Evolutionary conservation across 2,113 vertebrate species (phyloP).

Genomic region (Peromyscus californicus): DNA sequence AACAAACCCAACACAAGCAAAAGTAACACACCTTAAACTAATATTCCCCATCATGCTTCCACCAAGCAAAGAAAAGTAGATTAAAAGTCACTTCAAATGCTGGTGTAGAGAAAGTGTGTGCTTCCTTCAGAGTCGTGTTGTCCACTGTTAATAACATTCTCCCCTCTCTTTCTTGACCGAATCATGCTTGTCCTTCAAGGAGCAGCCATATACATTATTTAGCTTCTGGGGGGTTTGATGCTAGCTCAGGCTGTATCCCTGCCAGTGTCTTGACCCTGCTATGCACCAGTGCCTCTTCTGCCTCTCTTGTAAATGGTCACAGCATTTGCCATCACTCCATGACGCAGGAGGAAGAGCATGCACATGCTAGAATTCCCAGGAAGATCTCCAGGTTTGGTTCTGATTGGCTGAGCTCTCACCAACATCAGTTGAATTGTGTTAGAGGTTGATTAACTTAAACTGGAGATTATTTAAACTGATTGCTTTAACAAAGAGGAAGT

Average conservation of each 20-base stretch:
- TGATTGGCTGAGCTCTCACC: not conserved
- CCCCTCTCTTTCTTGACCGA: not conserved
- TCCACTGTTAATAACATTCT: not conserved
- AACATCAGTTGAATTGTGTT: not conserved
- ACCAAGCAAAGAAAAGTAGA: not conserved
- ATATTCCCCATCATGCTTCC: not conserved
- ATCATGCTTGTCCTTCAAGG: not conserved
- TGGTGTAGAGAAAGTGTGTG: not conserved
- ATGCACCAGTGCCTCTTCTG: not conserved
- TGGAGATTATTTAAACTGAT: not conserved
- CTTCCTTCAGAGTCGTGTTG: not conserved
- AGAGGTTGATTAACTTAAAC: not conserved
- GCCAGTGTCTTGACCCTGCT: not conserved
- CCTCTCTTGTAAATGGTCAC: not conserved
- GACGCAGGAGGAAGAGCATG: too few species aligned
- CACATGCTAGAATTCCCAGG: not conserved
- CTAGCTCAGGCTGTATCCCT: not conserved
- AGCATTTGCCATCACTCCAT: not conserved
- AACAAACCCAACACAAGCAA: too few species aligned
- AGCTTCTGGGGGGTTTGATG: not conserved
- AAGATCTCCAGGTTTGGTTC: not conserved
- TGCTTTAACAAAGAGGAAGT: not conserved
- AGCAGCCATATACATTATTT: not conserved
- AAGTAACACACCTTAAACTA: too few species aligned
- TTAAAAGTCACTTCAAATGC: not conserved